Evolutionary conservation across 2,888 invertebrate species (phyloP).

Genomic region (Cosmia pyralina): DNA sequence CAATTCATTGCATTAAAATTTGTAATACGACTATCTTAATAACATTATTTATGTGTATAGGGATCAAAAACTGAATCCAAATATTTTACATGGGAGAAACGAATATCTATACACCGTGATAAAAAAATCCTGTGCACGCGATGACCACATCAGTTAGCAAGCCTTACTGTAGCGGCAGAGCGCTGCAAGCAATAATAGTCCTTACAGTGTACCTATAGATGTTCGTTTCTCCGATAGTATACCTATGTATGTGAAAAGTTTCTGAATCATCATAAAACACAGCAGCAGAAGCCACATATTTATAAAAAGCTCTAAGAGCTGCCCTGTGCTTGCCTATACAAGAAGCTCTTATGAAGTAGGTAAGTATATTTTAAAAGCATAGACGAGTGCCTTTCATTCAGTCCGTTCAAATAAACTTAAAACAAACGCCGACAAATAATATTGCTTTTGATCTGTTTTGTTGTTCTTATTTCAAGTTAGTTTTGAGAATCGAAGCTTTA

Average conservation of each 20-base stretch:
- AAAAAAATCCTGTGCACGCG: no score
- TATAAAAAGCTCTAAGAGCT: slow-evolving; percentile 44
- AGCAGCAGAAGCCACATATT: slow-evolving; percentile 20
- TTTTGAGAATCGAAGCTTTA: slow-evolving; percentile 51
- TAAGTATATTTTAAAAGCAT: slow-evolving; percentile 51
- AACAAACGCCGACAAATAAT: slow-evolving; percentile 53
- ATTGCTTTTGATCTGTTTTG: slow-evolving; percentile 59
- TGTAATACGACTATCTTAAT: neutral
- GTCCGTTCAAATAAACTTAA: slow-evolving; percentile 56
- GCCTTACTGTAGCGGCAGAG: no score
- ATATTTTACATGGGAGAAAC: neutral
- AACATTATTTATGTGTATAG: no score
- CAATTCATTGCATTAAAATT: neutral
- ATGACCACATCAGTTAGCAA: no score
- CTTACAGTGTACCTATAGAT: no score
- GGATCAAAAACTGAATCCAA: neutral
- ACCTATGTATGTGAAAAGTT: neutral
- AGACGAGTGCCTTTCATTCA: slow-evolving; percentile 52
- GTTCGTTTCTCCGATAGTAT: no score
- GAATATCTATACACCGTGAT: no score
- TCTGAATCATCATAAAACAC: slow-evolving; percentile 26
- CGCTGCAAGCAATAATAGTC: no score
- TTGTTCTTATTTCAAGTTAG: slow-evolving; percentile 55
- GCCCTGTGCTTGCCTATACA: slow-evolving; percentile 23
- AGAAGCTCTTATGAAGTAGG: slow-evolving; percentile 40